These are phyloP conservation scores for Crepidodera aurea DNA, from an alignment of 2,888 invertebrate genomes.

Conservation along the genomic window DNA sequence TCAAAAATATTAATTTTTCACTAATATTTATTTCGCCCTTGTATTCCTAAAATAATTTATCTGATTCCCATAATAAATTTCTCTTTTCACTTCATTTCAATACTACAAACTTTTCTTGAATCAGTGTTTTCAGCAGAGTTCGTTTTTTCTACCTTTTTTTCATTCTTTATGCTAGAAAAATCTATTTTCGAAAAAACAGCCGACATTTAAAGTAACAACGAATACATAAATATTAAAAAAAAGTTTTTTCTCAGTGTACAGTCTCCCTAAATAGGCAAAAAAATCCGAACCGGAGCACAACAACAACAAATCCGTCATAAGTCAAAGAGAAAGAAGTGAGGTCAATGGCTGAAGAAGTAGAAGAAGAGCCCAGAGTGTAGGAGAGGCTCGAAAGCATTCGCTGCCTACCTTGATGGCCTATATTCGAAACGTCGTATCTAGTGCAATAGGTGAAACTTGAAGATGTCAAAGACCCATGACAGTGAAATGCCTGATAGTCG, in stretches of 20 bases:
- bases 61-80: too few relatives aligned
- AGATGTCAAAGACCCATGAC: slow-evolving; percentile 53
- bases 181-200: too few relatives aligned
- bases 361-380: slow-evolving; percentile 39
- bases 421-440: slow-evolving; percentile 47
- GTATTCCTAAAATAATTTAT: too few relatives aligned
- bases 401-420: slow-evolving; percentile 43
- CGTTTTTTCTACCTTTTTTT: too few relatives aligned
- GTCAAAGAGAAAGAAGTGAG: slow-evolving; percentile 39
- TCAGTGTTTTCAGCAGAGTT: too few relatives aligned
- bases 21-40: too few relatives aligned
- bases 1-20: too few relatives aligned
- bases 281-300: slow-evolving; percentile 30
- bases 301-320: slow-evolving; percentile 19
- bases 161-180: too few relatives aligned
- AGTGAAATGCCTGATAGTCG: slow-evolving; percentile 48
- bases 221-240: too few relatives aligned
- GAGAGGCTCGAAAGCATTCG: slow-evolving; percentile 44
- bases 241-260: neutral
- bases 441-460: slow-evolving; percentile 53
- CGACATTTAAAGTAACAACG: too few relatives aligned
- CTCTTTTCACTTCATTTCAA: too few relatives aligned
- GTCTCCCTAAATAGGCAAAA: slow-evolving; percentile 6
- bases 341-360: slow-evolving; percentile 39
- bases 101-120: too few relatives aligned